phyloP scores from a whole-genome alignment of 1,140 invertebrate species.

The Heliconius nattereri region DNA sequence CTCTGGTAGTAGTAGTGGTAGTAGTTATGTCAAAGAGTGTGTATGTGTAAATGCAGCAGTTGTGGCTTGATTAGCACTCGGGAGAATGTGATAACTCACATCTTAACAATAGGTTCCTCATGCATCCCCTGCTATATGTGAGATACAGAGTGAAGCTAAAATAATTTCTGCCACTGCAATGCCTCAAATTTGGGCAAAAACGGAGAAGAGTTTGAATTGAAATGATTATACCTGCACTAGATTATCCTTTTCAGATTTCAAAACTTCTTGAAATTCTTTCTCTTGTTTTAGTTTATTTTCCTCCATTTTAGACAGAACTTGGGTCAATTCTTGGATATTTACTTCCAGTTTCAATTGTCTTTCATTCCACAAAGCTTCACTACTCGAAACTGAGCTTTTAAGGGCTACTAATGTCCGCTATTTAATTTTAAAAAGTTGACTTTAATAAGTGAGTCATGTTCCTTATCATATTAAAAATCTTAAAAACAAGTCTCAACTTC shows the following conservation, averaged over 20 bases:
- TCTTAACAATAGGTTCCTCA: no score
- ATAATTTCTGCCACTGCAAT: no score
- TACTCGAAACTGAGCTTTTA: constrained; percentile 57
- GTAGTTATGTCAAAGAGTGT: no score
- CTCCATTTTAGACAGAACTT: constrained; percentile 79
- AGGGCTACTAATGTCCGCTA: constrained; percentile 58
- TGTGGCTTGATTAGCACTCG: no score
- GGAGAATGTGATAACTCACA: no score
- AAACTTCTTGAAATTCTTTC: constrained; percentile 59
- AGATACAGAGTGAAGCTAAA: no score
- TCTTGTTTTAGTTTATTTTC: constrained; percentile 80
- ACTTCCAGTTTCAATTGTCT: constrained; percentile 78
- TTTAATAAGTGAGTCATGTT: neutral
- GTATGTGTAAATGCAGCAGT: no score
- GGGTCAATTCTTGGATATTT: constrained; percentile 80
- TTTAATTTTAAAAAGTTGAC: constrained; percentile 14
- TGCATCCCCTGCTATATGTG: no score
- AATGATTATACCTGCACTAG: constrained; percentile 52
- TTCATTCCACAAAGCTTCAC: constrained; percentile 75
- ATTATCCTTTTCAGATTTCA: constrained; percentile 67
- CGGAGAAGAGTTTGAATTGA: no score
- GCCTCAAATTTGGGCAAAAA: no score
- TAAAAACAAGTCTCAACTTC: no score
- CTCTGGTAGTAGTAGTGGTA: no score
- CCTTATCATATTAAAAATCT: neutral